Base-by-base conservation (phyloP, 2,113 vertebrate genomes). In the Macquaria australasica region DNA sequence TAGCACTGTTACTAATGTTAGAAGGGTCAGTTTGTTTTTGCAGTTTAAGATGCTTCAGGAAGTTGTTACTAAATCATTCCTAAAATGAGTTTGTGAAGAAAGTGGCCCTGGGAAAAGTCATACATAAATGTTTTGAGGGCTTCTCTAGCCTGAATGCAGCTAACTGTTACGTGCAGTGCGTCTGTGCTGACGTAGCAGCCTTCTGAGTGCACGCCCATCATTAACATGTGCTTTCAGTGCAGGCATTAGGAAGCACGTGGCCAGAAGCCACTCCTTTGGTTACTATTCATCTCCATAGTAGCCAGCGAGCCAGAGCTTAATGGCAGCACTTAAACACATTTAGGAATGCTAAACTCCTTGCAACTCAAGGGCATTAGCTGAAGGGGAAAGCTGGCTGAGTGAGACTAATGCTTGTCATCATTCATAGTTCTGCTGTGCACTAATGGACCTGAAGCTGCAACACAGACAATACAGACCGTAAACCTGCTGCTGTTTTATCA, bases 251-350 rank as follows among this genome's bases (percentile, higher is more conserved):
- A 82, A 56, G 5, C 66, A 51, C 16, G 0, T 59, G 43, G 58
- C 25, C 39, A 41, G 50, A 50, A 76, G 53, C 71, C 37, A 18
- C 45, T 84, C 50, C 60, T 77, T 28, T 28, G 25, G 67, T 60
- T 14, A 39, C 59, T 21, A 28, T 43, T 69, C 51, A 43, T 67
- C 71, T 62, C 60, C 25, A 60, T 50, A 39, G 71, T n/a, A 71
- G 70, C 56, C 59, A n/a, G 34, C 7, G 31, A 31, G 25, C 64
- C 11, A 64, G 43, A 48, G 76, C 80, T 86, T 93, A 91, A 93
- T 88, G 86, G 91, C 72, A 81, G 87, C 88, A 89, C 90, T 92
- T 78, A 50, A 45, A 85, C 81, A 83, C 81, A 85, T 90, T 89
- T 91, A 79, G 80, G 66, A 87, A 88, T 74, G 81, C 79, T 91